Conservation (phyloP, 64 coral and sea anemone genomes). For the Stylophora pistillata region DNA sequence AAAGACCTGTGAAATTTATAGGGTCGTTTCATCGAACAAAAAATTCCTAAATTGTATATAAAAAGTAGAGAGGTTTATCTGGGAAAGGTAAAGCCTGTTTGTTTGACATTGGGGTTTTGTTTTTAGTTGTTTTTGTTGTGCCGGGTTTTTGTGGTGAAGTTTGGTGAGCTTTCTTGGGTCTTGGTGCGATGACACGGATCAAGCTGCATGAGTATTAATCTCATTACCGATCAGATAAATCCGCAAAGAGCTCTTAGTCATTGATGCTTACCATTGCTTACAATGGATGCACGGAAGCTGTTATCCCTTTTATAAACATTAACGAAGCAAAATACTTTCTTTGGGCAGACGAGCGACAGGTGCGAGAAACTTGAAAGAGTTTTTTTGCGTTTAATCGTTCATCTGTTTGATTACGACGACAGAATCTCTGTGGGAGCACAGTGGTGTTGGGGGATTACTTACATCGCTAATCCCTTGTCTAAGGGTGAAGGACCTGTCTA, state of each 20-base stretch:
- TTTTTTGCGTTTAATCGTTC: neutral
- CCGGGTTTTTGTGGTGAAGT: too few relatives aligned
- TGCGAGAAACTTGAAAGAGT: neutral
- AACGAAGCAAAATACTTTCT: neutral
- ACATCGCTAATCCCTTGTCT: conserved; percentile 11
- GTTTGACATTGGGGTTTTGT: neutral
- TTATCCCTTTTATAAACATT: neutral
- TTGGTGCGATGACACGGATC: conserved; percentile 3
- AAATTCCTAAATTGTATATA: neutral
- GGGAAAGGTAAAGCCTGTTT: neutral
- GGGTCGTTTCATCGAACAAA: neutral
- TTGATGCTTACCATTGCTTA: conserved; percentile 13
- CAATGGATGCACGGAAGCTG: conserved; percentile 28
- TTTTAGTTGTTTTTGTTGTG: neutral
- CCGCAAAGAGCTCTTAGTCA: conserved; percentile 20
- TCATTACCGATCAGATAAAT: conserved; percentile 18
- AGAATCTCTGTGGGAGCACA: conserved; percentile 43
- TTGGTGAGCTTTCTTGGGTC: neutral
- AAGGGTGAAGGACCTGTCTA: neutral
- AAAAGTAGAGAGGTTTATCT: too few relatives aligned
- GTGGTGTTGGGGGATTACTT: conserved; percentile 49
- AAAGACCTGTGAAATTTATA: neutral
- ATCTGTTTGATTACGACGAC: conserved; percentile 10
- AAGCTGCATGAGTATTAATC: conserved; percentile 9
- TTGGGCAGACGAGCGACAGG: neutral